Base-by-base conservation (phyloP, 64 coral and sea anemone genomes). In the Montipora efflorescens region DNA sequence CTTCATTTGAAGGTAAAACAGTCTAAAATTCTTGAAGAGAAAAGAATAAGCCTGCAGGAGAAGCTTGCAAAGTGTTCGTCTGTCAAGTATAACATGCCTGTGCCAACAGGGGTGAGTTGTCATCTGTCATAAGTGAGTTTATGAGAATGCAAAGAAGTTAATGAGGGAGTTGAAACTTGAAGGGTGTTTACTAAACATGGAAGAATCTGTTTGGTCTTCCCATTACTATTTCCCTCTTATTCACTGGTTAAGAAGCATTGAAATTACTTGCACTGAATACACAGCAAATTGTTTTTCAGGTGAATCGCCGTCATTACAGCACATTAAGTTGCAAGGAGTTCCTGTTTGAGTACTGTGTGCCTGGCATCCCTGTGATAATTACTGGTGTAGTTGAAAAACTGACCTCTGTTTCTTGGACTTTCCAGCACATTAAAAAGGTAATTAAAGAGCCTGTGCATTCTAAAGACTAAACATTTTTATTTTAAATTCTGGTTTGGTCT, bases 341-440 rank as follows among this genome's bases (percentile, higher is more conserved):
- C 49, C 76, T 93, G 15, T 59, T 88, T 10, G 64, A 87, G 25
- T 93, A 81, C 87, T 76, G 83, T 70, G 20, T 93, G 19, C 71
- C 64, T 79, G 92, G 85, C n/a, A 88, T 18, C 18, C 92, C 92
- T 48, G 61, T 93, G 70, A 93, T 93, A 44, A 80, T 93, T 76
- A 93, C 84, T 50, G 92, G 92, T 18, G 21, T 93, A 9, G 92
- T 88, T 8, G 75, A 88, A 8, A 28, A 48, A 23, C 67, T 93
- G 84, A 93, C 92, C 19, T 11, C 20, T 4, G 76, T 53, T 2
- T 50, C 51, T 25, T 93, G 92, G 92, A 88, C 47, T 22, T 79
- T 93, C 59, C 83, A 93, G 46, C 87, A 93, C 64, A 93, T 93
- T 2, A 93, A 93, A 78, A 76, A 93, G 76, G 92, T 93, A 67